Base-by-base conservation (phyloP, 2,113 vertebrate species). In the Nannospalax galili region DNA sequence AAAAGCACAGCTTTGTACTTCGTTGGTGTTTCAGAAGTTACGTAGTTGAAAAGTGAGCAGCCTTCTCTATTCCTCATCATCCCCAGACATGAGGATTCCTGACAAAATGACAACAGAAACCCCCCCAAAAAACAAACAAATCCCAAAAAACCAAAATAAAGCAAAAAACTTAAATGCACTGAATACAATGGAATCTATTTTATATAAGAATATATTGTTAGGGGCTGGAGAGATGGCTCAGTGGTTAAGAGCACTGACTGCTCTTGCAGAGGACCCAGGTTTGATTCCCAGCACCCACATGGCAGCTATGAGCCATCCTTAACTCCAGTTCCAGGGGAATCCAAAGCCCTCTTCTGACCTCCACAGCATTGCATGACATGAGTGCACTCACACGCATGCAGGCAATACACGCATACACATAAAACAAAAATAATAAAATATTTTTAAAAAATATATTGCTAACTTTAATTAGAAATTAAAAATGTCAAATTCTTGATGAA, bases 161-260 rank as follows among this genome's bases (percentile, higher is more conserved):
- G 7, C 48, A 84, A 42, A 64, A 65, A 80, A 85, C 11, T 35
- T 84, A 20, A 67, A 48, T 69, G 65, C 20, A 90, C 95, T 58
- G 92, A 90, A 93, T 95, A 97, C 80, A 95, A 97, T 96, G 74
- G 84, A 94, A 97, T 32, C 87, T 96, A 91, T 15, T 84, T 95
- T 87, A 94, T 88, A 12, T 70, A 87, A 69, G 48, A 86, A 35
- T 88, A 95, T 93, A 96, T n/a, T n/a, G n/a, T n/a, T n/a, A n/a
- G n/a, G n/a, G n/a, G n/a, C n/a, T n/a, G n/a, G n/a, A n/a, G n/a
- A n/a, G n/a, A n/a, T n/a, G n/a, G n/a, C n/a, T n/a, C n/a, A n/a
- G n/a, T n/a, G n/a, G n/a, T n/a, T n/a, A n/a, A n/a, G n/a, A n/a
- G n/a, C n/a, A n/a, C n/a, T n/a, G n/a, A n/a, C n/a, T n/a, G n/a